Evolutionary conservation across 2,113 vertebrate genomes (phyloP).

Genomic region (Cairina moschata): DNA sequence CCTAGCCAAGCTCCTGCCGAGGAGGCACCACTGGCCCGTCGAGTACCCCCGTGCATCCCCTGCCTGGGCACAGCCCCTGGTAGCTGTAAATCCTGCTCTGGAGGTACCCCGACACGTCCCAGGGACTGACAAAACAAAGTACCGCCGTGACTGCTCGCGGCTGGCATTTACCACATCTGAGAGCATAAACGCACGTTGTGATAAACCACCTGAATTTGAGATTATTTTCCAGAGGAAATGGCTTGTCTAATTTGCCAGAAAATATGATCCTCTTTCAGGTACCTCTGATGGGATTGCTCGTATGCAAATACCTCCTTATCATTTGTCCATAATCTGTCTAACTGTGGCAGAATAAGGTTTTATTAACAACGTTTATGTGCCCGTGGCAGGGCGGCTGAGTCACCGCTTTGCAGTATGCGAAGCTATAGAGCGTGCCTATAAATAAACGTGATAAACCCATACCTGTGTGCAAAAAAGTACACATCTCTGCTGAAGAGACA

Average conservation of each 20-base stretch:
- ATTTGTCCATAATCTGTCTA: constrained; percentile 11
- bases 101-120: not conserved
- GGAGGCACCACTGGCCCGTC: accelerated
- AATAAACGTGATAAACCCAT: constrained; percentile 35
- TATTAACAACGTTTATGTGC: constrained; percentile 18
- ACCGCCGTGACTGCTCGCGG: not conserved
- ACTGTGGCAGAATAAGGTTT: constrained; percentile 54
- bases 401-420: not conserved
- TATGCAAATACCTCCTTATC: constrained; percentile 30
- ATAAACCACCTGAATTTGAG: not conserved
- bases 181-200: not conserved
- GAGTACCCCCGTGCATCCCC: not conserved
- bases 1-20: not conserved
- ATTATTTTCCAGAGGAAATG: not conserved
- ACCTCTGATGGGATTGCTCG: not conserved
- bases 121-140: not conserved
- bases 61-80: accelerated
- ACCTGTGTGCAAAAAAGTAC: constrained; percentile 31
- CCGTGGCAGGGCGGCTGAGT: not conserved
- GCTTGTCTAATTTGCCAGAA: not conserved
- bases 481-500: not conserved
- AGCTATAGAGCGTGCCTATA: constrained; percentile 28
- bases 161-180: not conserved
- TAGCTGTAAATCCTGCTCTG: not conserved
- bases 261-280: not conserved